Percentiles rank a stretch among this genome's conserved stretches.
phyloP scores from a whole-genome alignment of 1,140 invertebrate species.

The Bombus consobrinus region DNA sequence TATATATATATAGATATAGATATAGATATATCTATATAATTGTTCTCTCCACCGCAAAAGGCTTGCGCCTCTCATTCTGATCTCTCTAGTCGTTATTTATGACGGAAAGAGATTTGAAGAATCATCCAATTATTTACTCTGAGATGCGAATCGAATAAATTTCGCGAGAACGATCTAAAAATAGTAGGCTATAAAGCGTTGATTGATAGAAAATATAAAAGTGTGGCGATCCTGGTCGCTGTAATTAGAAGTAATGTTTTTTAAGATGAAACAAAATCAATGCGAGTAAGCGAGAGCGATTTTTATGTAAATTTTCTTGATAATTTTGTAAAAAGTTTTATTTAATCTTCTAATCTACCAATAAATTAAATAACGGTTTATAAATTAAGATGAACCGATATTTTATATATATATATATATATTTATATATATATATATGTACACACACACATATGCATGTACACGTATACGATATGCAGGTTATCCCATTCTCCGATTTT shows the following conservation, averaged over 20 bases:
- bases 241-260: conserved; percentile 30
- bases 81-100: conserved; percentile 11
- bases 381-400: conserved; percentile 17
- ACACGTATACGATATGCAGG: neutral
- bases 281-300: conserved; percentile 25
- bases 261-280: conserved; percentile 9
- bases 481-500: neutral
- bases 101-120: neutral
- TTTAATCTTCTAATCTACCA: conserved; percentile 44
- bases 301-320: conserved; percentile 47
- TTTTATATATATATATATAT: neutral
- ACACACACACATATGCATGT: neutral
- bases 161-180: neutral
- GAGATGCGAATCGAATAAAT: neutral
- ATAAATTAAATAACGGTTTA: conserved; percentile 42
- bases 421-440: no score
- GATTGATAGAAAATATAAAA: neutral
- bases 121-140: neutral
- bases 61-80: neutral
- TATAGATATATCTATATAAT: neutral
- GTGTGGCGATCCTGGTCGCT: conserved; percentile 3
- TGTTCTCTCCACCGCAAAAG: neutral
- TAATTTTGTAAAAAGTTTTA: conserved; percentile 50
- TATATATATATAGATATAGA: neutral
- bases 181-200: conserved; percentile 16